Conservation (phyloP, 1,140 invertebrate species). For the Heliothis virescens region DNA sequence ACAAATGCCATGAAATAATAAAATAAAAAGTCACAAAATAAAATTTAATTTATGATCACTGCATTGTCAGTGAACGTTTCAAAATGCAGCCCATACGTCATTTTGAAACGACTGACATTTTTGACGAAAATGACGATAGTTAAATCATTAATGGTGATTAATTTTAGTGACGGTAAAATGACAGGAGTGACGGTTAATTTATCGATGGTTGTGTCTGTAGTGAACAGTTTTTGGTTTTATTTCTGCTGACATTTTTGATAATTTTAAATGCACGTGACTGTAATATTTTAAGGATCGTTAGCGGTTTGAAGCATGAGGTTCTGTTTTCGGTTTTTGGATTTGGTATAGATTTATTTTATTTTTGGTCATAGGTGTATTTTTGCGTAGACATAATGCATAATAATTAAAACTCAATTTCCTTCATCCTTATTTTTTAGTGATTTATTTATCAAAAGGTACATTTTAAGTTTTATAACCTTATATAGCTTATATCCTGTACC, state of each 20-base stretch:
- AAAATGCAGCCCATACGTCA: slow-evolving; percentile 34
- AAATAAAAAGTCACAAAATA: neutral
- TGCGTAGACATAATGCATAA: too few species aligned
- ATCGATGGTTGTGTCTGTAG: neutral
- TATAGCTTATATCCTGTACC: too few species aligned
- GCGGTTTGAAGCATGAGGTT: too few species aligned
- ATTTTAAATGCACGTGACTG: too few species aligned
- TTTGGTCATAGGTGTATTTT: too few species aligned
- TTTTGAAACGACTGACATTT: slow-evolving; percentile 17
- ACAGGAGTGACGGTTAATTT: neutral
- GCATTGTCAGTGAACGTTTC: slow-evolving; percentile 7
- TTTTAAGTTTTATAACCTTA: too few species aligned
- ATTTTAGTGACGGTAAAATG: slow-evolving; percentile 4
- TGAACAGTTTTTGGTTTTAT: neutral
- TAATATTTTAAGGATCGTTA: too few species aligned
- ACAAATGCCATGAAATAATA: neutral
- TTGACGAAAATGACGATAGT: slow-evolving; percentile 15
- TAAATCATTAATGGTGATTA: slow-evolving; percentile 30
- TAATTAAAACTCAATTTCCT: too few species aligned
- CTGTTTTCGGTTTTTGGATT: neutral
- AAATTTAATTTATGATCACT: slow-evolving; percentile 29
- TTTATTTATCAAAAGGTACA: too few species aligned
- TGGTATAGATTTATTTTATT: too few species aligned
- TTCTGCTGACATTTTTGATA: neutral
- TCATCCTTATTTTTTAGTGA: too few species aligned